Conservation (phyloP, 2,888 invertebrate species). For the Punctoribates punctum region DNA sequence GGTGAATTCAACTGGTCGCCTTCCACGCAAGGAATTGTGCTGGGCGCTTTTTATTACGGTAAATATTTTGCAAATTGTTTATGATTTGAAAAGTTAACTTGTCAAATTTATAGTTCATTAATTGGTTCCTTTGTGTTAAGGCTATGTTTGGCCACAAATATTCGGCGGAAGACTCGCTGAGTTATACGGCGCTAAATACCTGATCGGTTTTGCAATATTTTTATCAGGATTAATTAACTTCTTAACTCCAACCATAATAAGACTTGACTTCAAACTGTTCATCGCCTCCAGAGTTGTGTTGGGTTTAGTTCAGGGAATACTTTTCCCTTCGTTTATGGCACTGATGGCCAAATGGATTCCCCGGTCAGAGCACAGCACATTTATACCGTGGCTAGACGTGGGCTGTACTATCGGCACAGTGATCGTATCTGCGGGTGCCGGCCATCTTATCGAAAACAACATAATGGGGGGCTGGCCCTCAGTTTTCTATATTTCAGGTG, state of each 20-base stretch:
- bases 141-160: constrained; percentile 46
- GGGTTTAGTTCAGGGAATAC: constrained; percentile 42
- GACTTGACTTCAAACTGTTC: constrained; percentile 42
- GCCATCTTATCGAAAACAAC: constrained; percentile 6
- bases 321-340: constrained; percentile 64
- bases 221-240: constrained; percentile 46
- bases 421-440: neutral
- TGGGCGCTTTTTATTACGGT: constrained; percentile 46
- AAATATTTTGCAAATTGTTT: constrained; percentile 40
- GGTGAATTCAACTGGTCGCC: constrained; percentile 46
- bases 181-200: constrained; percentile 45
- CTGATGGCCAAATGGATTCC: constrained; percentile 83
- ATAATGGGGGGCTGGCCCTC: constrained; percentile 41
- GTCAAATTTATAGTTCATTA: neutral
- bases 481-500: constrained; percentile 42
- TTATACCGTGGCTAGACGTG: constrained; percentile 33
- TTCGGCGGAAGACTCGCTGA: constrained; percentile 47
- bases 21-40: constrained; percentile 46
- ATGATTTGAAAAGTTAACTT: neutral
- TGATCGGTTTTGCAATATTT: constrained; percentile 45
- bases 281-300: constrained; percentile 45
- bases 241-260: constrained; percentile 45
- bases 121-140: neutral
- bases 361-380: constrained; percentile 59
- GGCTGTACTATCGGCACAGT: constrained; percentile 41